These are phyloP conservation scores for Lampris megalopsis DNA, from an alignment of 2,113 vertebrate genomes.

Conservation along the genomic window DNA sequence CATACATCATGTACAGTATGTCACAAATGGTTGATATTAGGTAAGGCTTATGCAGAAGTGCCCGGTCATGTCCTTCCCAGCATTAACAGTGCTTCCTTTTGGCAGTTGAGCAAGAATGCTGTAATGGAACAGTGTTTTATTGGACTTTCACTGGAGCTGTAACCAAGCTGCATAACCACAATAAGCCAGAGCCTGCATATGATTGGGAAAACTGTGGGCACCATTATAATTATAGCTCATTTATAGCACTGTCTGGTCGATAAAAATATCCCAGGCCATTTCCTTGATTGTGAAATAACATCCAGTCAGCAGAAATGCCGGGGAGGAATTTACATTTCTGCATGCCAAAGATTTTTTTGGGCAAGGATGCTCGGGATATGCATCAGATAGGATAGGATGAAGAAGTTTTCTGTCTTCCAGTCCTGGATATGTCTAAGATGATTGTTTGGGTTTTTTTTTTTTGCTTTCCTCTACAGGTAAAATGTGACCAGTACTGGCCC, in stretches of 20 bases:
- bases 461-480: slow-evolving; percentile 86
- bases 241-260: slow-evolving; percentile 56
- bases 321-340: slow-evolving; percentile 26
- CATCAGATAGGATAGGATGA: background rate
- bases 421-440: slow-evolving; percentile 2
- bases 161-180: slow-evolving; percentile 73
- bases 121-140: slow-evolving; percentile 74
- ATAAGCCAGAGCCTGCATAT: slow-evolving; percentile 73
- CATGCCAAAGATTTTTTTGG: background rate
- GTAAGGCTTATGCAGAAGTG: slow-evolving; percentile 29
- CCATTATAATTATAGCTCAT: slow-evolving; percentile 80
- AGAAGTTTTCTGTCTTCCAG: background rate
- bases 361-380: too few relatives aligned
- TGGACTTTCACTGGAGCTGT: slow-evolving; percentile 55
- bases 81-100: slow-evolving; percentile 42
- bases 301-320: slow-evolving; percentile 42
- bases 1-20: background rate
- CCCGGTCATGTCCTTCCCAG: slow-evolving; percentile 36
- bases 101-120: slow-evolving; percentile 54
- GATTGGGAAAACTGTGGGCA: slow-evolving; percentile 73
- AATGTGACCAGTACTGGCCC: slow-evolving; percentile 99
- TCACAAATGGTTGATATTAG: background rate
- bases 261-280: slow-evolving; percentile 66
- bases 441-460: background rate
- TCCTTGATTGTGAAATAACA: slow-evolving; percentile 70